Base-by-base conservation (phyloP, 35 echinoderm and acorn worm genomes). In the Eucidaris tribuloides region DNA sequence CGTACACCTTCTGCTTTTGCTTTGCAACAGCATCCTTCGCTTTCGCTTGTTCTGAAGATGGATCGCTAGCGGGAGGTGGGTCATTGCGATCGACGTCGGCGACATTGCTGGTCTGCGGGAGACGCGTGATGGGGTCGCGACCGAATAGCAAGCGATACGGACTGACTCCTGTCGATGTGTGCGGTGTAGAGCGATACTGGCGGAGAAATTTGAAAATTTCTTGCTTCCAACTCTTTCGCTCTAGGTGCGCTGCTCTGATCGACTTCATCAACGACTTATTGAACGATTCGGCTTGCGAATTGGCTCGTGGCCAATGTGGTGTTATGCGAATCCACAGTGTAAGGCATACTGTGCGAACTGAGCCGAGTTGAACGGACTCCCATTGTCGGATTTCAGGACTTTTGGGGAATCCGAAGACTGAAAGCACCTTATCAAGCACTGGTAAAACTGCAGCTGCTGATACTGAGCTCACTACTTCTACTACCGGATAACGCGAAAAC, bases 381-480 rank as follows among this genome's bases (percentile, higher is more conserved):
- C 92, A 82, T 94, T 94, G 30, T 89, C 86, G 1, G 92, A 68
- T 85, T 89, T 89, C 33, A 94, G 35, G 58, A 84, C 62, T 78
- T 84, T 62, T 28, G 81, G 89, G 92, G 36, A 89, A 85, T 15
- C 92, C 92, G 46, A 57, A 56, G 2, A 48, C 43, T 1, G 91
- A 46, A 71, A 88, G 86, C 2, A 93, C 76, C 31, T 82, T 78
- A 59, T 89, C 85, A 11, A 84, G n/a, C 7, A 55, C 38, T 6
- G 84, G 65, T 36, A 88, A 77, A 17, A 57, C 57, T 62, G 58
- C 65, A 17, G 76, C 38, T 1, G 81, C 68, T 22, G 90, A 92
- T 20, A 79, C 80, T 0, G 90, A 87, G 3, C 46, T 58, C 2
- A 92, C 37, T 31, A 82, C 48, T 34, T 87, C 79, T 0, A 92